phyloP scores from a whole-genome alignment of 2,797 vertebrate genomes.

The Sardinella longiceps region DNA sequence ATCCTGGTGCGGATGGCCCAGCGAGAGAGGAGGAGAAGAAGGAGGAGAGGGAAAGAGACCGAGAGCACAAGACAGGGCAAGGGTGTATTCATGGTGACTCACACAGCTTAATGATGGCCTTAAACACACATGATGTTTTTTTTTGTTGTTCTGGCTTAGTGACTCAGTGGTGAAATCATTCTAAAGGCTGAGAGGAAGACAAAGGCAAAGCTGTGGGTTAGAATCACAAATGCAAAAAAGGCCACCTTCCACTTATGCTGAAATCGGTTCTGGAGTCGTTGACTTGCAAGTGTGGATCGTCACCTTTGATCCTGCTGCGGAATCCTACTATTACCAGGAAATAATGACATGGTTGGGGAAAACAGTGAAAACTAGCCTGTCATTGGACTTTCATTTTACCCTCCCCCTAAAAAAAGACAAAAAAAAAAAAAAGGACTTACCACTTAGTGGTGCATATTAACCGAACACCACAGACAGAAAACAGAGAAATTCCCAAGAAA shows the following conservation, averaged over 20 bases:
- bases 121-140: not conserved
- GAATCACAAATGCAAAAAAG: conserved; percentile 34
- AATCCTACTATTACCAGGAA: conserved; percentile 41
- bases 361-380: conserved; percentile 5
- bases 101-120: not conserved
- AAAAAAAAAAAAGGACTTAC: not conserved
- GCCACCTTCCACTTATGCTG: conserved; percentile 27
- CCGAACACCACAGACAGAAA: not conserved
- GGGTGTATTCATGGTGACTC: not conserved
- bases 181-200: not conserved
- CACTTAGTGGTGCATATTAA: not conserved
- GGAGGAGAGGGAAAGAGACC: not conserved
- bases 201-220: conserved; percentile 36
- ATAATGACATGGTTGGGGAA: conserved; percentile 44
- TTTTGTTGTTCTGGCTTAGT: not conserved
- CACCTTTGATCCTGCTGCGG: conserved; percentile 34
- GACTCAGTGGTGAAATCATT: not conserved
- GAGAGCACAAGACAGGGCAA: not conserved
- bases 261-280: conserved; percentile 42
- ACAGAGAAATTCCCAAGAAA: not conserved
- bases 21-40: not conserved
- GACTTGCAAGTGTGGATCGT: conserved; percentile 33
- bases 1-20: not conserved
- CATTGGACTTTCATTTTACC: not conserved
- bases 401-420: not conserved